A percentile compares a stretch with the other conserved stretches of the same genome.
Conservation (phyloP, 2,113 vertebrate genomes). For the Spilogale gracilis region DNA sequence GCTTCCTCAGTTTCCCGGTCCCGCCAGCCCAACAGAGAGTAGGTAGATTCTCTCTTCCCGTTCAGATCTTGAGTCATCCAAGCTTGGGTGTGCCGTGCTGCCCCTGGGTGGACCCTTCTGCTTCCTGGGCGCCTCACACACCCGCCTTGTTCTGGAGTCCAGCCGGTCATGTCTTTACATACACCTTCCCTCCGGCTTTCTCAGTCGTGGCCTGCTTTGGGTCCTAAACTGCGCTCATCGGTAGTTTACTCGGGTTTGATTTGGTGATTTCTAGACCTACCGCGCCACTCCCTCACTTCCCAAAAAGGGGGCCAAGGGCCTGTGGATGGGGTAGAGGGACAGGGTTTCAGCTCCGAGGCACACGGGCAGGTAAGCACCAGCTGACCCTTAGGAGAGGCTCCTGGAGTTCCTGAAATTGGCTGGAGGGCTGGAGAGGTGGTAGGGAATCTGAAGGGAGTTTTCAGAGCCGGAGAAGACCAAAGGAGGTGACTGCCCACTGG, state of each 20-base stretch:
- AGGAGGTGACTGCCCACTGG: neutral
- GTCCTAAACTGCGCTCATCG: neutral
- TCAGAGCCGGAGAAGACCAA: neutral
- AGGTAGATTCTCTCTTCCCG: neutral
- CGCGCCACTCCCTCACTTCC: neutral
- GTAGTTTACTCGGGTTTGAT: neutral
- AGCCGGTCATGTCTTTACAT: accelerated
- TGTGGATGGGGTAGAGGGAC: neutral
- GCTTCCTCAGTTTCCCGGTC: too few species aligned
- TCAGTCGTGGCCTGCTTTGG: too few species aligned
- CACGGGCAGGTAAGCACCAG: too few species aligned
- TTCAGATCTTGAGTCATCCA: neutral
- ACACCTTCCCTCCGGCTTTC: neutral
- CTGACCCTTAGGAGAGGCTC: neutral
- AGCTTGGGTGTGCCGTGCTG: neutral
- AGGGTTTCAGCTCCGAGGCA: neutral
- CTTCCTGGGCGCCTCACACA: neutral
- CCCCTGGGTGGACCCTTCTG: neutral
- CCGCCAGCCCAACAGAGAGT: too few species aligned
- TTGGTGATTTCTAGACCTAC: neutral
- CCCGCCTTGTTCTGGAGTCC: accelerated
- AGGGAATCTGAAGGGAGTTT: constrained; percentile 40
- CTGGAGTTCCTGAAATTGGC: neutral
- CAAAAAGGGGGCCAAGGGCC: neutral
- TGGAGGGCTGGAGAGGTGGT: neutral